Conservation (phyloP, 2,888 invertebrate species). For the Hylaea fasciaria region DNA sequence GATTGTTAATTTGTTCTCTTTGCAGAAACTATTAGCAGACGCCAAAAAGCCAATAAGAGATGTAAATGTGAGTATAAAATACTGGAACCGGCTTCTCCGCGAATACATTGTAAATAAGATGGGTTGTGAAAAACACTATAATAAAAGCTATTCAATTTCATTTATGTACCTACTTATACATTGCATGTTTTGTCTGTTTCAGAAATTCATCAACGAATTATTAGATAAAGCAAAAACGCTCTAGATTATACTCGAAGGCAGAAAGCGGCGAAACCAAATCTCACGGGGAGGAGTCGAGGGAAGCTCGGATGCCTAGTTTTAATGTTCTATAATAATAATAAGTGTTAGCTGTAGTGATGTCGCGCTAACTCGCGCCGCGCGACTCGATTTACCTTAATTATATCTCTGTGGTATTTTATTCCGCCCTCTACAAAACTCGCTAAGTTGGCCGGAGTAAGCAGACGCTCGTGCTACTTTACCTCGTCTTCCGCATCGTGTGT, state of each 20-base stretch:
- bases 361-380: not conserved
- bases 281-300: slow-evolving; percentile 3
- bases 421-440: no score
- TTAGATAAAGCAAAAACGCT: slow-evolving; percentile 95
- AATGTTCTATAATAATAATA: slow-evolving; percentile 8
- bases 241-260: slow-evolving; percentile 66
- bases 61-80: slow-evolving; percentile 89
- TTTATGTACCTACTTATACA: not conserved
- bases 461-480: no score
- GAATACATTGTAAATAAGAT: no score
- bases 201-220: slow-evolving; percentile 96
- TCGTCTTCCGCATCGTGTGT: no score
- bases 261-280: slow-evolving; percentile 46
- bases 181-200: slow-evolving; percentile 64
- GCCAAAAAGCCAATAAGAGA: slow-evolving; percentile 94
- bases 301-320: slow-evolving; percentile 2
- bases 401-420: no score
- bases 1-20: slow-evolving; percentile 46
- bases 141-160: no score
- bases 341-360: slow-evolving; percentile 16
- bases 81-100: not conserved
- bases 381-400: no score
- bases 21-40: slow-evolving; percentile 91
- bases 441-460: no score
- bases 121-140: no score